Percentiles rank a stretch among this genome's conserved stretches.
phyloP scores from a whole-genome alignment of 2,113 vertebrate species.

The Redunca redunca region DNA sequence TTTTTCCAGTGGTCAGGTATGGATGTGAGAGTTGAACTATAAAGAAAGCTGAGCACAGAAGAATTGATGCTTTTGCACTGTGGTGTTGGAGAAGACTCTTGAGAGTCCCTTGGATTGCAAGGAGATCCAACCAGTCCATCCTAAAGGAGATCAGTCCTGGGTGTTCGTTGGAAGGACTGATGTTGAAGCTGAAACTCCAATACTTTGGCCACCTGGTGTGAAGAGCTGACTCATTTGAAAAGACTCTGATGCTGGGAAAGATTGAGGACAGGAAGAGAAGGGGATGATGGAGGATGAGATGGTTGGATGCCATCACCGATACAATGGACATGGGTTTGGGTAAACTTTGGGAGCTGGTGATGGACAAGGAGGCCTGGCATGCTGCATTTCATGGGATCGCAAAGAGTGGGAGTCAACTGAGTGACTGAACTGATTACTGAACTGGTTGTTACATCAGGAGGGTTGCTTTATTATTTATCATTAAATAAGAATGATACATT shows the following conservation, averaged over 20 bases:
- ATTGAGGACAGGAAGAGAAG: background rate
- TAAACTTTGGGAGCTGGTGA: background rate
- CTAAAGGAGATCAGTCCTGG: background rate
- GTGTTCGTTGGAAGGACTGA: background rate
- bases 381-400: background rate
- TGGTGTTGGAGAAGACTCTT: background rate
- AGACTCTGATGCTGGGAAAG: background rate
- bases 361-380: background rate
- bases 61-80: background rate
- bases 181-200: background rate
- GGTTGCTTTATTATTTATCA: background rate
- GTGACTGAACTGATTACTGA: background rate
- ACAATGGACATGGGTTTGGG: background rate
- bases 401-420: background rate
- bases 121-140: background rate
- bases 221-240: background rate
- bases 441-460: background rate
- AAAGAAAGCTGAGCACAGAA: background rate
- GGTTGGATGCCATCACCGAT: background rate
- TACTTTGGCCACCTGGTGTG: background rate
- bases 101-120: background rate
- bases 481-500: background rate
- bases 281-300: background rate
- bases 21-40: background rate
- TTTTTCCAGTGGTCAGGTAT: background rate